A percentile compares a stretch with the other conserved stretches of the same genome.
Conservation (phyloP, 1,140 invertebrate genomes). For the Chrysoperla carnea region DNA sequence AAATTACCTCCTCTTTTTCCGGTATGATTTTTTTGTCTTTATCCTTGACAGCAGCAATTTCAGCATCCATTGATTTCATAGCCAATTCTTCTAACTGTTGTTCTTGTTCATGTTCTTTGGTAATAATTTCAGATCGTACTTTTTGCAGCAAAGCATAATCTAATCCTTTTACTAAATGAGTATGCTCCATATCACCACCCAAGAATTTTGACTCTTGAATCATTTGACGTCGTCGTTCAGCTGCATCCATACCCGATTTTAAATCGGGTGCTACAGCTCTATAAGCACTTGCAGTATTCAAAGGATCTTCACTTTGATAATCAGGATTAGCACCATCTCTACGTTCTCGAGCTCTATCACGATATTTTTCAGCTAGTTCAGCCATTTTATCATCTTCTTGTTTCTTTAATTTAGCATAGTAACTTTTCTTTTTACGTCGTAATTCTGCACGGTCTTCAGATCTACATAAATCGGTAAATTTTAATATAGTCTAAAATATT, state of each 20-base stretch:
- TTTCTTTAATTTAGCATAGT: conserved; percentile 87
- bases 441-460: conserved; percentile 45
- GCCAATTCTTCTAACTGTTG: not conserved
- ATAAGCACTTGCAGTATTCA: conserved; percentile 79
- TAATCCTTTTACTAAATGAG: conserved; percentile 98
- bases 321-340: conserved; percentile 74
- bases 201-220: conserved; percentile 99
- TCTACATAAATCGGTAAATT: conserved; percentile 12
- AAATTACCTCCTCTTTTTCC: not conserved
- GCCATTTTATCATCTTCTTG: conserved; percentile 92
- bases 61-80: not conserved
- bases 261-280: conserved; percentile 88
- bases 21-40: not conserved
- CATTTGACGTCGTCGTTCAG: conserved; percentile 85
- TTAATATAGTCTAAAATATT: too few relatives aligned
- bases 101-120: conserved; percentile 17
- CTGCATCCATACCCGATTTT: conserved; percentile 85
- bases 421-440: conserved; percentile 71
- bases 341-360: conserved; percentile 85
- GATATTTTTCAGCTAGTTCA: conserved; percentile 87
- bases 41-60: not conserved
- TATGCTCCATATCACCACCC: conserved; percentile 99
- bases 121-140: conserved; percentile 29
- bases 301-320: conserved; percentile 64
- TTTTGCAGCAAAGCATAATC: conserved; percentile 99